phyloP scores from a whole-genome alignment of 2,113 vertebrate genomes.

The Morone chrysops region DNA sequence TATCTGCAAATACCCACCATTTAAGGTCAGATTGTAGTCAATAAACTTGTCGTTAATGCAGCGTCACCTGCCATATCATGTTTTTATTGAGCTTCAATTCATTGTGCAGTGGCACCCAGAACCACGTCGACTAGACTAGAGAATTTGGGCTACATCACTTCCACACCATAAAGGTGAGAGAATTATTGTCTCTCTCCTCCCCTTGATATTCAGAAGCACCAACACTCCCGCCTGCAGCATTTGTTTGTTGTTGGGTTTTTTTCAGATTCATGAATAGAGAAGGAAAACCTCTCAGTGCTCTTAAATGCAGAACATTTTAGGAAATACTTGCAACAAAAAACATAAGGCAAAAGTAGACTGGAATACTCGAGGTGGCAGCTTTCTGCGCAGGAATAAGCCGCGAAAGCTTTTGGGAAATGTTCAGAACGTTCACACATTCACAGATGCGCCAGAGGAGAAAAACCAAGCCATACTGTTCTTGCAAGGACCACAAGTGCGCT shows the following conservation, averaged over 20 bases:
- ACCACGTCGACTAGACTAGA: neutral
- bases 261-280: neutral
- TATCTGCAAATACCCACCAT: constrained; percentile 5
- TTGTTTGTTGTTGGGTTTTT: neutral
- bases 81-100: neutral
- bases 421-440: constrained; percentile 9
- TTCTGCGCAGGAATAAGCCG: constrained; percentile 25
- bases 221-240: constrained; percentile 22
- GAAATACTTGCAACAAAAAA: neutral
- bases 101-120: neutral
- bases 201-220: constrained; percentile 1
- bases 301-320: neutral
- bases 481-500: constrained; percentile 11
- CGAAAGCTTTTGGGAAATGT: neutral
- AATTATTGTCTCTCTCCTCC: neutral
- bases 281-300: neutral
- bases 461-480: neutral
- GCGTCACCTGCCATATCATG: constrained; percentile 3
- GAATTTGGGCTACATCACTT: neutral
- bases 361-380: constrained; percentile 1
- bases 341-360: neutral
- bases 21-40: constrained; percentile 23
- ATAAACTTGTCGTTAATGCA: constrained; percentile 37
- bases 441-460: constrained; percentile 26
- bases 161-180: constrained; percentile 36